A percentile compares a stretch with the other conserved stretches of the same genome.
Evolutionary conservation across 2,797 vertebrate species (phyloP).

Genomic region (Enteromius thamalakanensis): DNA sequence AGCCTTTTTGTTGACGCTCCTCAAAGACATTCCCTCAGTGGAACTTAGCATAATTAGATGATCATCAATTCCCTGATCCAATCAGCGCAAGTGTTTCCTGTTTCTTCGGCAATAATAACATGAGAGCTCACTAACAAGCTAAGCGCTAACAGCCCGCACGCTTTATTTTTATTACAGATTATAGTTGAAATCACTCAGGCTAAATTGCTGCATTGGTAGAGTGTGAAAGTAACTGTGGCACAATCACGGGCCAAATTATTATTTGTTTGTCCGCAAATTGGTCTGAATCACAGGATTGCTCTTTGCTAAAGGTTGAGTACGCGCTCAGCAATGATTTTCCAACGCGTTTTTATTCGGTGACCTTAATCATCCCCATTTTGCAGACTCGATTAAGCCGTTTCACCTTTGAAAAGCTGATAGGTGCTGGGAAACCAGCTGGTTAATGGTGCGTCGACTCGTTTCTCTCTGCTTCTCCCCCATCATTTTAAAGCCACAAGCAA

Average conservation of each 20-base stretch:
- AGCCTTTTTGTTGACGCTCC: conserved; percentile 46
- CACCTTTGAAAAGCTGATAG: conserved; percentile 26
- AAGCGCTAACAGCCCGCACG: conserved; percentile 28
- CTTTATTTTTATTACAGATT: conserved; percentile 46
- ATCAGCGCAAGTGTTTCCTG: conserved; percentile 79
- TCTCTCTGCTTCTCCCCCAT: not conserved
- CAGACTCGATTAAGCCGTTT: conserved; percentile 37
- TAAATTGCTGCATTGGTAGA: not conserved
- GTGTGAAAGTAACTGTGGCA: not conserved
- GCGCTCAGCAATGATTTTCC: not conserved
- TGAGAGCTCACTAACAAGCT: conserved; percentile 52
- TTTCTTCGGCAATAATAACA: conserved; percentile 75
- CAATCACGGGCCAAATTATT: not conserved
- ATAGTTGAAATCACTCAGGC: conserved; percentile 27
- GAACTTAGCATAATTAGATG: conserved; percentile 78
- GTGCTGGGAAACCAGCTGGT: conserved; percentile 14
- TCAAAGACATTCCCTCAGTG: conserved; percentile 75
- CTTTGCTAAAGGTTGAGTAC: conserved; percentile 27
- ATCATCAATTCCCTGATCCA: conserved; percentile 79
- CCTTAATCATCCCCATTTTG: conserved; percentile 35
- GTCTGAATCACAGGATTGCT: conserved; percentile 25
- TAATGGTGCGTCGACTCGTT: conserved; percentile 24
- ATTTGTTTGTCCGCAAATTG: conserved; percentile 16
- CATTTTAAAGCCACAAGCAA: not conserved
- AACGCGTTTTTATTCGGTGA: conserved; percentile 15